Percentiles rank a stretch among this genome's conserved stretches.
Evolutionary conservation across 2,797 vertebrate genomes (phyloP).

Genomic region (Synanceia verrucosa): DNA sequence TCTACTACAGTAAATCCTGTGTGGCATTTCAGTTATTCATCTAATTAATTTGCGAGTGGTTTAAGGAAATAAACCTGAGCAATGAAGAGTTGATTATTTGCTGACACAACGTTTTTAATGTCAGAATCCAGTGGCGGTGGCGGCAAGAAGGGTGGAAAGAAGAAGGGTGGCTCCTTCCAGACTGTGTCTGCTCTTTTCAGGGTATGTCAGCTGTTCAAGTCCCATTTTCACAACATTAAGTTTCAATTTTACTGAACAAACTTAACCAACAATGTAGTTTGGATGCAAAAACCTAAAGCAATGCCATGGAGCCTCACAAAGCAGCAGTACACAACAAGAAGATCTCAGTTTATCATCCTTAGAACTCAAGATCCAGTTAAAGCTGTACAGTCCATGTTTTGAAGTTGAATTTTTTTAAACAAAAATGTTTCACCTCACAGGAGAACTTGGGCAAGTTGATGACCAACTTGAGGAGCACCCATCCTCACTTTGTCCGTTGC

Average conservation of each 20-base stretch:
- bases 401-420: background rate
- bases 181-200: conserved; percentile 85
- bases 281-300: too few relatives aligned
- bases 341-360: background rate
- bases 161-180: conserved; percentile 92
- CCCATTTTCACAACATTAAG: too few relatives aligned
- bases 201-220: too few relatives aligned
- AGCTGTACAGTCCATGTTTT: background rate
- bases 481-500: conserved; percentile 92
- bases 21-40: background rate
- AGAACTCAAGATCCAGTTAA: background rate
- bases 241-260: too few relatives aligned
- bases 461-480: conserved; percentile 77
- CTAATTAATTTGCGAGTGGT: background rate
- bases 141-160: conserved; percentile 75
- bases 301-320: too few relatives aligned
- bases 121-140: background rate
- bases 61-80: background rate
- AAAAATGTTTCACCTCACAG: conserved; percentile 59
- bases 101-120: background rate
- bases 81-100: background rate
- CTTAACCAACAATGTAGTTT: too few relatives aligned
- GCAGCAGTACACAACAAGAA: too few relatives aligned
- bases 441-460: conserved; percentile 82
- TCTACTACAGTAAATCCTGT: background rate